phyloP scores from a whole-genome alignment of 2,888 invertebrate genomes.

The Apocheima hispidaria region DNA sequence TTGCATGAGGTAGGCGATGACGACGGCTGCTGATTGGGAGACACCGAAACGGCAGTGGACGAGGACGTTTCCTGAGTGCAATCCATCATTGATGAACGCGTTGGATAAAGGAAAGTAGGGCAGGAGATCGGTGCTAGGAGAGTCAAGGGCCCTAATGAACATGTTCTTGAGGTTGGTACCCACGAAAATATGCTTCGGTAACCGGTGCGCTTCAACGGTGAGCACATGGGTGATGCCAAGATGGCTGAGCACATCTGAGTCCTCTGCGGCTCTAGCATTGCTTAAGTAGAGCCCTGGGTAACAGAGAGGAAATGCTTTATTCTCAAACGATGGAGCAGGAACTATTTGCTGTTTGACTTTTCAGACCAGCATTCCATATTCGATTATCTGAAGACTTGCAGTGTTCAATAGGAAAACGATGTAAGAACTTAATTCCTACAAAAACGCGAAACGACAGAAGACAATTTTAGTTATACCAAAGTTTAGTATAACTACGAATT shows the following conservation, averaged over 20 bases:
- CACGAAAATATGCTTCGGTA: constrained; percentile 72
- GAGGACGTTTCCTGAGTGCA: constrained; percentile 27
- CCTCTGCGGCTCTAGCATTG: constrained; percentile 78
- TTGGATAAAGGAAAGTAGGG: constrained; percentile 41
- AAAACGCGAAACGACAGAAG: background rate
- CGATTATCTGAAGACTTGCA: background rate
- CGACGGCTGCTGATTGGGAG: constrained; percentile 7
- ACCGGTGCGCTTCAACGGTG: constrained; percentile 76
- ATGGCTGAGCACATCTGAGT: constrained; percentile 64
- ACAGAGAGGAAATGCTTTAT: constrained; percentile 31
- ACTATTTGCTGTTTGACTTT: background rate
- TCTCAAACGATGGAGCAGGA: background rate
- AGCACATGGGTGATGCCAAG: constrained; percentile 82
- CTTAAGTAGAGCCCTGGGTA: constrained; percentile 72
- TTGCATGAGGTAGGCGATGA: constrained; percentile 13
- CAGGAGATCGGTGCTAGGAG: constrained; percentile 75
- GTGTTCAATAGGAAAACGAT: background rate
- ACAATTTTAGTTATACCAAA: background rate
- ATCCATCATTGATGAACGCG: constrained; percentile 45
- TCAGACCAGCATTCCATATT: background rate
- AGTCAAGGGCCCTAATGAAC: constrained; percentile 81
- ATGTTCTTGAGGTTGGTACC: constrained; percentile 72
- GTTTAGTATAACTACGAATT: too few species aligned
- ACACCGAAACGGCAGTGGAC: constrained; percentile 8
- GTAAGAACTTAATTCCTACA: background rate